Base-by-base conservation (phyloP, 2,888 invertebrate genomes). In the Drosophila robusta region DNA sequence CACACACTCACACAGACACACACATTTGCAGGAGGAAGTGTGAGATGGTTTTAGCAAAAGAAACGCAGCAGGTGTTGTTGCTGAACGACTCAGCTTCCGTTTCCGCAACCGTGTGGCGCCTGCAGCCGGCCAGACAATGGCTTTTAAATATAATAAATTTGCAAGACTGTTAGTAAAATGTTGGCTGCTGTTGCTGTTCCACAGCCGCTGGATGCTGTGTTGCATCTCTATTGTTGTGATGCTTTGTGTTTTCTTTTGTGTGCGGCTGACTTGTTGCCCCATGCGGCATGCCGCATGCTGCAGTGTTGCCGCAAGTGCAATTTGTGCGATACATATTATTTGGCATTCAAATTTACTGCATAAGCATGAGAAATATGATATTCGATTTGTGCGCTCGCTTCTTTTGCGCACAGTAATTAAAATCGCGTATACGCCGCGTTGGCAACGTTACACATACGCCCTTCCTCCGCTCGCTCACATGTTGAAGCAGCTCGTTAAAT, bases 121-220 rank as follows among this genome's bases (percentile, higher is more conserved):
- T 41, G 22, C 36, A 47, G 62, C 18, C 55, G 38, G 12, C 14
- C 47, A 58, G 55, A 64, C 63, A 72, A 64, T 70, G 64, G 64
- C 60, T 54, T 56, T 60, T 34, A 61, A 72, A 75, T 70, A 70
- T 57, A 75, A 74, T 75, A 74, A 49, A 73, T 58, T 64, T 61
- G 26, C 60, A 64, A 46, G 47, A 49, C 75, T 73, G 49, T 75
- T 70, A 64, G 64, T 49, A 52, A 46, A 63, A 63, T 50, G 75
- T 62, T 34, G 34, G 32, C 29, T 29, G n/a, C 39, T 18, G 34
- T 8, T 29, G 26, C 26, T 8, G 26, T 29, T 29, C 7, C 41
- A 12, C 12, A 1, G 34, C 12, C 4, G 34, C 4, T 34, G 34
- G 32, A 3, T 32, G 12, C 34, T 24, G 45, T 14, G 45, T 14